Evolutionary conservation across 2,797 vertebrate genomes (phyloP).

Genomic region (Cirrhinus mrigala): DNA sequence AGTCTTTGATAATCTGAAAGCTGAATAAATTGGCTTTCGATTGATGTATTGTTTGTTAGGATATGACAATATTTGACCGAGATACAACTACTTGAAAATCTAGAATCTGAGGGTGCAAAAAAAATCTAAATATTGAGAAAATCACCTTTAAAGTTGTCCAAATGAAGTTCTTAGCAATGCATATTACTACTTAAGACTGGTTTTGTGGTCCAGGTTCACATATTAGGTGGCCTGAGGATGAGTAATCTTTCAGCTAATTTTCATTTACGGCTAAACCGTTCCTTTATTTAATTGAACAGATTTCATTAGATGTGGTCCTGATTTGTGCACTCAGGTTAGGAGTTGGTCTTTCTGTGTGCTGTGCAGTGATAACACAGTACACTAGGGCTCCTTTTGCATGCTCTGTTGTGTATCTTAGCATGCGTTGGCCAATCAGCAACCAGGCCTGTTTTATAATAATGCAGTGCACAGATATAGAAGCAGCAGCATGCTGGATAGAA

Average conservation of each 20-base stretch:
- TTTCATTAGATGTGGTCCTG: neutral
- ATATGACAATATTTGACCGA: too few relatives aligned
- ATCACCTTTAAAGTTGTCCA: too few relatives aligned
- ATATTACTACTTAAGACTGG: too few relatives aligned
- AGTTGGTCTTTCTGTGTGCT: neutral
- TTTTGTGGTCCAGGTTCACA: too few relatives aligned
- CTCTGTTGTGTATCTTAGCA: neutral
- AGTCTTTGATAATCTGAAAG: too few relatives aligned
- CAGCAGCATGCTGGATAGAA: constrained; percentile 8
- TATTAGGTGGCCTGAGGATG: neutral
- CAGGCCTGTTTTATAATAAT: constrained; percentile 15
- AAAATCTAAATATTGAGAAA: too few relatives aligned
- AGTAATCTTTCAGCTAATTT: neutral
- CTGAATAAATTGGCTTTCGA: too few relatives aligned
- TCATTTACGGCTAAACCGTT: neutral
- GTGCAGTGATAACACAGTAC: neutral
- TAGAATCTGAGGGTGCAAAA: too few relatives aligned
- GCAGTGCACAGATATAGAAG: constrained; percentile 20
- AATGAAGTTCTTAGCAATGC: too few relatives aligned
- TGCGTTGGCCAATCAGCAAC: neutral
- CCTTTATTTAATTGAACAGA: neutral
- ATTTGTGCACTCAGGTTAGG: neutral
- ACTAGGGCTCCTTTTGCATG: neutral
- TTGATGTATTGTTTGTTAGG: too few relatives aligned
- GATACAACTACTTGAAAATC: too few relatives aligned